Evolutionary conservation across 2,113 vertebrate species (phyloP), one percentile per base, ranked within the genome.

Genomic region (Sorex fumeus): DNA sequence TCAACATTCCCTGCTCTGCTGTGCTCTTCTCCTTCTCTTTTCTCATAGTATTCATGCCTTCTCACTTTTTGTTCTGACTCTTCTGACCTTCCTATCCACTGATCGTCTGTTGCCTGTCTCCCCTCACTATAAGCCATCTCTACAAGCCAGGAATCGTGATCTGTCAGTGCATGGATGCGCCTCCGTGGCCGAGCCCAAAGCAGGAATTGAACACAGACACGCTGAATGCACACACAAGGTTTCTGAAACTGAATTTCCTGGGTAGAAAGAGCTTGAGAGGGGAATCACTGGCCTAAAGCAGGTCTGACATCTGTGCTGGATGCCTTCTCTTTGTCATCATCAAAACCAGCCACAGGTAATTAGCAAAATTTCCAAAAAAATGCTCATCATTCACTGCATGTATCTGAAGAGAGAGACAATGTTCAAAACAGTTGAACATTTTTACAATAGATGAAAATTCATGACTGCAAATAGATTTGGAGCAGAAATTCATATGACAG

Each of bases 381-480:
- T 85, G 25, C 8, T 90, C 64, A 57, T 82, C 32, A 15, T 36
- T 88, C 72, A 66, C 76, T 57, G 84, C 16, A 69, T 6, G 28
- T 70, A 40, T 34, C 34, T 45, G 60, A 87, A 90, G 53, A 86
- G 15, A 94, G 50, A 21, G 72, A 62, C 28, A 90, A 53, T 34
- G 34, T 94, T 36, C 43, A 87, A 88, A 93, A 93, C 67, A 86
- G 90, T 23, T 70, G 86, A 88, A 45, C 45, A 32, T 78, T 92
- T 85, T 93, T 83, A 94, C 64, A 94, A 79, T 34, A 69, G 40
- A 91, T 89, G 45, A 95, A 91, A 94, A 90, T 53, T 25, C 72
- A 90, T 93, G 91, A 74, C 67, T 95, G 40, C 7, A 87, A 95
- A 93, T 90, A 91, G 74, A 94, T 81, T 70, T 80, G 27, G 86